Base-by-base conservation (phyloP, 2,113 vertebrate species). In the Salvelinus fontinalis region DNA sequence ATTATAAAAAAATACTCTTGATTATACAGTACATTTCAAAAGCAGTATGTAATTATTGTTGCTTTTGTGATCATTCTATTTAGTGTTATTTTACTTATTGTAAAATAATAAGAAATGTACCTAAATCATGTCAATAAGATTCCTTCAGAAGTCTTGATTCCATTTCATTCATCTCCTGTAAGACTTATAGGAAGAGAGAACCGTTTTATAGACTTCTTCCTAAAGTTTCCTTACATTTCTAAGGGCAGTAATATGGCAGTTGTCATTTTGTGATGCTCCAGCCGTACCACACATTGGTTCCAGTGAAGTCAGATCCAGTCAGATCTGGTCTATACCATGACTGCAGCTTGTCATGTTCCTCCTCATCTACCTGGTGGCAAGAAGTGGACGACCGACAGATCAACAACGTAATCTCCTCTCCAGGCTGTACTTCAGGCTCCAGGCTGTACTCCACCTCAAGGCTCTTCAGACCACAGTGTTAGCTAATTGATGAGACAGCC, bases 401-500 rank as follows among this genome's bases (percentile, higher is more conserved):
- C 88, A 90, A 93, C 92, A 89, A 88, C 82, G 62, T 93, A 93
- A 94, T 94, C 93, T 93, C 39, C 73, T 51, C 11, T 51, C 49
- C 74, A 9, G 49, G 89, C 81, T 88, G 89, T 88, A 76, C 88
- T 81, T 83, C 31, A 34, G 31, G 31, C 11, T 51, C 14, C 74
- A 9, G 49, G 89, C 82, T 88, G 89, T 88, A 77, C 88, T 71
- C 86, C 49, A 51, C 85, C 89, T 86, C 85, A 72, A 81, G 69
- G 59, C 78, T 77, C 77, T 22, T 67, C 59, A 44, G 74, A 59
- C 75, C 78, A 85, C 88, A 89, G 93, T 88, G 92, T 93, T 93
- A 85, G 85, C 88, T 93, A 94, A 94, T 94, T 91, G 89, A 90
- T 89, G 82, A 90, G 93, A 93, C 93, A 92, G 85, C 84, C 86